Evolutionary conservation across 2,888 invertebrate species (phyloP).

Genomic region (Chymomyza caudatula): DNA sequence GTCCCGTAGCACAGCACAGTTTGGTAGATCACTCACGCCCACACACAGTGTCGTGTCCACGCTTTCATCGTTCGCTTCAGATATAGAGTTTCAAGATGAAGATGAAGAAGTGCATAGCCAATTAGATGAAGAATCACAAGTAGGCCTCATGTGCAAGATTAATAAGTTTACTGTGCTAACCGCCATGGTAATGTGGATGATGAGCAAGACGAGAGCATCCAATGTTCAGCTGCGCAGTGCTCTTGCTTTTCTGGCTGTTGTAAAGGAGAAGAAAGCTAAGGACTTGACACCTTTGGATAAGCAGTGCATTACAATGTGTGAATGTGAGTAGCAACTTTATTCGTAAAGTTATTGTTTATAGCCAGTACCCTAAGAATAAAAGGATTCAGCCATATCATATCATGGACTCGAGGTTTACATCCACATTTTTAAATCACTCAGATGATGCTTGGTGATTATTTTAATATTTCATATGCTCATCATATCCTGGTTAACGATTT

Average conservation of each 20-base stretch:
- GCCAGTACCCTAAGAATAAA: not conserved
- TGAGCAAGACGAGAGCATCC: constrained; percentile 58
- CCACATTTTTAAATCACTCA: too few species aligned
- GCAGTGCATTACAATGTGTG: constrained; percentile 70
- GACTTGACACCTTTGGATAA: constrained; percentile 47
- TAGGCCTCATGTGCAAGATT: constrained; percentile 66
- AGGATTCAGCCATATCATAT: too few species aligned
- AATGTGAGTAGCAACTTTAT: constrained; percentile 59
- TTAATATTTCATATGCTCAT: too few species aligned
- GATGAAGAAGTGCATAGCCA: not conserved
- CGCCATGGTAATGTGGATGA: constrained; percentile 76
- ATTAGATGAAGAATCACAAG: not conserved
- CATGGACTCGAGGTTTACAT: too few species aligned
- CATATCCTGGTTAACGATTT: too few species aligned
- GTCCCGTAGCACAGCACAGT: not conserved
- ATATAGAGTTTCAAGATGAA: constrained; percentile 4
- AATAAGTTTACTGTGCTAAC: constrained; percentile 74
- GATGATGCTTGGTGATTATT: too few species aligned
- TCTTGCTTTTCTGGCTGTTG: constrained; percentile 46
- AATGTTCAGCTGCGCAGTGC: constrained; percentile 68
- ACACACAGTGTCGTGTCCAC: not conserved
- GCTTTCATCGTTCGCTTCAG: not conserved
- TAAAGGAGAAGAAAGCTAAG: constrained; percentile 59
- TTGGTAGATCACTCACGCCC: not conserved
- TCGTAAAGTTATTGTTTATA: not conserved